Evolutionary conservation across 2,797 vertebrate genomes (phyloP), one percentile per base, ranked within the genome.

Genomic region (Cyclura pinguis): DNA sequence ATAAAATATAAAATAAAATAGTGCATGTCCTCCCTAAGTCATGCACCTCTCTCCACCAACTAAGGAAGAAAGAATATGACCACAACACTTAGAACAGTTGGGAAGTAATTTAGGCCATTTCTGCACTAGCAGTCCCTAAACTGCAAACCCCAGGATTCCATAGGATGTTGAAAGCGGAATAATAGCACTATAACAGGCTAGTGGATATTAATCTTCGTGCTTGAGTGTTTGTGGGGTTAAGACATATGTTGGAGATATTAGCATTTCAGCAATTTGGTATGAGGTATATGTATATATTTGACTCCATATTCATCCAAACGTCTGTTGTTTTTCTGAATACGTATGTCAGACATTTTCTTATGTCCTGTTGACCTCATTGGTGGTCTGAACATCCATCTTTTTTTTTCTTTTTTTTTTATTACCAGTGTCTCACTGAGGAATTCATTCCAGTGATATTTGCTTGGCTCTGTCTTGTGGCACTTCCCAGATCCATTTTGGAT

Each of bases 401-500:
- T 64, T n/a, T 4, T 27, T 14, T 77, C 50, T n/a, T 4, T 42
- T 47, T 47, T 47, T 47, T 55, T 35, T 13, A 27, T 13, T 24
- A 64, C 90, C 86, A 89, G 78, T 92, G 47, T 92, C 88, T 16
- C 12, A 88, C 55, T 88, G 88, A 74, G 18, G 84, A 87, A 72
- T 77, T 89, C 38, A 80, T 90, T 92, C 57, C 85, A 35, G 4
- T 27, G 10, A 72, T 83, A 4, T 73, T 2, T 80, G 3, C 82
- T 84, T 69, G 86, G 13, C 91, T 85, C 90, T 24, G 0, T 88
- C 84, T 89, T 38, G 1, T 90, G 91, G 88, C 0, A 69, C 0
- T 90, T 95, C 93, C 87, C 88, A 88, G 24, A 86, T 86, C 64
- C 8, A 1, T 90, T 69, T 96, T 95, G 92, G 91, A 81, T 92